These are phyloP conservation scores for Darevskia nairensis DNA, from an alignment of 2,797 vertebrate genomes.

Conservation along the genomic window DNA sequence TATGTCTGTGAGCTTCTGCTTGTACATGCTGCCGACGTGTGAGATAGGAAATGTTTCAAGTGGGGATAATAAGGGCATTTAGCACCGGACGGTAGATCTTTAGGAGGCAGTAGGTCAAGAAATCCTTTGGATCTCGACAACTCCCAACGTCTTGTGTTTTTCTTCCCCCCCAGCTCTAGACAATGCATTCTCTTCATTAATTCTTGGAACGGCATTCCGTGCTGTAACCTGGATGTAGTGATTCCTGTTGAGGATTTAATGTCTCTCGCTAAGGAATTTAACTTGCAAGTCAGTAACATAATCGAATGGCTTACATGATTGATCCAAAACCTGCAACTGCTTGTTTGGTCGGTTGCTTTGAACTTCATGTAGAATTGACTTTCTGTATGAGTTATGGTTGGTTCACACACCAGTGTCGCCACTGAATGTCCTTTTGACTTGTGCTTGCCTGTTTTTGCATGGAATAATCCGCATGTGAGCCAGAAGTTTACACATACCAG, in stretches of 20 bases:
- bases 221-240: constrained; percentile 69
- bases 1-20: constrained; percentile 69
- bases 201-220: constrained; percentile 78
- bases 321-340: constrained; percentile 73
- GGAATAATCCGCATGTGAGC: not conserved
- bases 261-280: constrained; percentile 69
- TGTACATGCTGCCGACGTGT: constrained; percentile 26
- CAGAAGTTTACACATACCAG: not conserved
- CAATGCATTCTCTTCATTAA: constrained; percentile 76
- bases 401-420: not conserved
- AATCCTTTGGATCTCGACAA: constrained; percentile 69
- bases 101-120: constrained; percentile 63
- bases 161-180: constrained; percentile 75
- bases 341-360: constrained; percentile 64
- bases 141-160: constrained; percentile 79
- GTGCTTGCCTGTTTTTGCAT: not conserved
- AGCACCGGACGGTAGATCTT: constrained; percentile 65
- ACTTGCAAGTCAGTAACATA: constrained; percentile 55
- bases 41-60: constrained; percentile 62
- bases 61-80: constrained; percentile 65
- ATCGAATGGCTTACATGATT: constrained; percentile 58
- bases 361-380: constrained; percentile 65
- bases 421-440: not conserved
- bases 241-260: constrained; percentile 63
- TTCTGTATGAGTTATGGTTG: constrained; percentile 47